These are phyloP conservation scores for Stictonetta naevosa DNA, from an alignment of 2,113 vertebrate genomes.

Conservation along the genomic window DNA sequence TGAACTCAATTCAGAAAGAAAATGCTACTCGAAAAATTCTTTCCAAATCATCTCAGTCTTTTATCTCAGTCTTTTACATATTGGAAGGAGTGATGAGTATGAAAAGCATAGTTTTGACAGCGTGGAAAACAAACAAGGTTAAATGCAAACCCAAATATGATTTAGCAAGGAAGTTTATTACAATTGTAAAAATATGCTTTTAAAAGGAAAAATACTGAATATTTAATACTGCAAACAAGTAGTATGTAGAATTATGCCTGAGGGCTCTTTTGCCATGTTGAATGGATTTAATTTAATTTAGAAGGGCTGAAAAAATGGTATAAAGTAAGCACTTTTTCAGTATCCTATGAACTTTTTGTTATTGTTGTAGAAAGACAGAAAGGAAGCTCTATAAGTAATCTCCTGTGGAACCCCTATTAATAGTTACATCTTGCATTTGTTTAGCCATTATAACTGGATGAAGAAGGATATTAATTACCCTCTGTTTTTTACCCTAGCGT, in stretches of 20 bases:
- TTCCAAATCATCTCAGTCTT: not conserved
- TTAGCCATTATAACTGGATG: not conserved
- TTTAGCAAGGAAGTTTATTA: conserved; percentile 31
- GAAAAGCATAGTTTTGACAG: conserved; percentile 45
- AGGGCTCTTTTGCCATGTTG: conserved; percentile 59
- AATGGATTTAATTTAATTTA: conserved; percentile 66
- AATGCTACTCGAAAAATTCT: not conserved
- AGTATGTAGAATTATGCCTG: conserved; percentile 69
- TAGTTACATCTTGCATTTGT: not conserved
- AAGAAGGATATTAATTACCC: not conserved
- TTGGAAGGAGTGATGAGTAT: not conserved
- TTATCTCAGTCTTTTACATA: not conserved
- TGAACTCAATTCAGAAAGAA: not conserved
- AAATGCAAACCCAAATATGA: conserved; percentile 24
- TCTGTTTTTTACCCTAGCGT: not conserved
- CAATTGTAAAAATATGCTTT: conserved; percentile 69
- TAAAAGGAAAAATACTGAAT: conserved; percentile 68
- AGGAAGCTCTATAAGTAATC: not conserved
- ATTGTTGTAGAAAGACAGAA: not conserved
- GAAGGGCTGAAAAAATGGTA: conserved; percentile 49
- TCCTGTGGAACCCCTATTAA: not conserved
- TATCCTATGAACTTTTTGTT: conserved; percentile 22
- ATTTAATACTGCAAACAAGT: conserved; percentile 72
- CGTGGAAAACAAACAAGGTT: conserved; percentile 17
- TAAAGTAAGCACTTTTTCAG: conserved; percentile 28